Evolutionary conservation across 2,113 vertebrate species (phyloP).

Genomic region (Ciconia maguari): DNA sequence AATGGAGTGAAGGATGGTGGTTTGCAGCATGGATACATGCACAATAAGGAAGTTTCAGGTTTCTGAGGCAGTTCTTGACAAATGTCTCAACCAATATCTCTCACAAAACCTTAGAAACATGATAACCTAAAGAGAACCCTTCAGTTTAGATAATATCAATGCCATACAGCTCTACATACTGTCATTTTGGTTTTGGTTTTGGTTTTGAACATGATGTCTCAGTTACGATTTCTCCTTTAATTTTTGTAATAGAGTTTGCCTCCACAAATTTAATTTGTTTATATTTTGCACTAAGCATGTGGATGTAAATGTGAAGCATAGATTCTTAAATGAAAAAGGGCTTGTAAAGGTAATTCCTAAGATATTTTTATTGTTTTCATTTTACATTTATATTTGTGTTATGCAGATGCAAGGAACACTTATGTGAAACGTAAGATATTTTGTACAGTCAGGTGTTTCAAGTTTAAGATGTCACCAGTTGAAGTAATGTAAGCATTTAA

Average conservation of each 20-base stretch:
- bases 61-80: neutral
- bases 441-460: neutral
- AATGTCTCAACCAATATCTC: neutral
- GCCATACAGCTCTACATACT: neutral
- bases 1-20: neutral
- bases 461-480: neutral
- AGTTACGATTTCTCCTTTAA: neutral
- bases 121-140: neutral
- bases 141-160: neutral
- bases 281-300: neutral
- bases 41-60: neutral
- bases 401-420: neutral
- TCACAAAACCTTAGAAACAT: neutral
- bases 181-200: fast-evolving
- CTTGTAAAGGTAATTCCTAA: neutral
- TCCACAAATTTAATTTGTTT: neutral
- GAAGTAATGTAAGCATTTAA: neutral
- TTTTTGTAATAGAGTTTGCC: neutral
- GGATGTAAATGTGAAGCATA: neutral
- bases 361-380: neutral
- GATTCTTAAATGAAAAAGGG: neutral
- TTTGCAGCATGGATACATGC: neutral
- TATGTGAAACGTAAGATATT: neutral
- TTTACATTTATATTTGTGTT: neutral
- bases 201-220: neutral